phyloP scores from a whole-genome alignment of 2,797 vertebrate species.

The Neomorphus geoffroyi region DNA sequence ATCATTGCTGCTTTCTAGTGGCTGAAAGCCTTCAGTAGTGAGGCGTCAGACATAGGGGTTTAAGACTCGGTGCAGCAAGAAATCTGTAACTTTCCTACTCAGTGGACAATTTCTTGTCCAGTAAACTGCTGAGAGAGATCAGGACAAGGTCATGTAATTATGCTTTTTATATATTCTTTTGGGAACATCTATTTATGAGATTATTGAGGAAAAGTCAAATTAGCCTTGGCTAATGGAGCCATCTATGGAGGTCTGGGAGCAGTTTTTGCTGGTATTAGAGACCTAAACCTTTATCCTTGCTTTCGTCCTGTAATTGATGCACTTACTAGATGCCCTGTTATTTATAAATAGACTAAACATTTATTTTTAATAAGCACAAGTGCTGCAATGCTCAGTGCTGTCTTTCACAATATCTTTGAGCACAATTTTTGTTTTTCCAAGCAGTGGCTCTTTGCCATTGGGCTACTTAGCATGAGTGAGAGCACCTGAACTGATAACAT shows the following conservation, averaged over 20 bases:
- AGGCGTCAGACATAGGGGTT: neutral
- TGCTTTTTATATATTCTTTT: neutral
- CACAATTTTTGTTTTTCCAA: neutral
- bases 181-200: neutral
- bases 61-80: neutral
- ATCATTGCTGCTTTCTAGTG: neutral
- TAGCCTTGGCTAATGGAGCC: neutral
- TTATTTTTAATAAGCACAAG: slow-evolving; percentile 40
- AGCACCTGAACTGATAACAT: neutral
- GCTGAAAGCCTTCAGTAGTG: neutral
- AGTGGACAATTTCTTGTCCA: neutral
- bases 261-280: neutral
- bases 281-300: neutral
- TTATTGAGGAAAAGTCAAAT: neutral
- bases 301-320: neutral
- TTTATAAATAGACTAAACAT: slow-evolving; percentile 15
- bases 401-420: neutral
- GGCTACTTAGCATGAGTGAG: neutral
- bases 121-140: neutral
- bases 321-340: neutral
- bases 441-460: neutral
- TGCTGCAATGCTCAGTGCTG: neutral
- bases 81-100: neutral
- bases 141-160: neutral
- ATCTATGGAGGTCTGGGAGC: neutral